Evolutionary conservation across 2,888 invertebrate species (phyloP), one percentile per base, ranked within the genome.

Genomic region (Chymomyza fuscimana): DNA sequence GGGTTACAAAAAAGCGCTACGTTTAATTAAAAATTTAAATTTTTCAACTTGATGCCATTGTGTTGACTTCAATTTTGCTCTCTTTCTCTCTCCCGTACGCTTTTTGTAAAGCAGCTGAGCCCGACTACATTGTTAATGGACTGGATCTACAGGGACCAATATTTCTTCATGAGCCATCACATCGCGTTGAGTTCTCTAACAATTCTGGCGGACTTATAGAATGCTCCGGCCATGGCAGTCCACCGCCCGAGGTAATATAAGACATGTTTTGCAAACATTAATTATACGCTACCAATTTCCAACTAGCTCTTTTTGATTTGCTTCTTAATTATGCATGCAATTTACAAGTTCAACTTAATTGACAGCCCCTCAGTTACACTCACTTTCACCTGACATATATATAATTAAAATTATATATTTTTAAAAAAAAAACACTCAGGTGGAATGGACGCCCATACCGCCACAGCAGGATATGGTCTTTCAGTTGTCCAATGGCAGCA

Each of bases 401-500:
- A 15, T 32, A 65, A 77, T 32, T 32, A 32, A 32, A 32, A 32
- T 32, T 32, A 32, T 32, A 32, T 1, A n/a, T 29, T 61, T 46
- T 62, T 62, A 19, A 5, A 19, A 2, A 19, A 40, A 40, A 40
- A 40, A 22, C 50, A 7, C 19, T 7, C 92, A 95, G 93, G 93
- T 96, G 91, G 96, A 96, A 92, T 96, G 96, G 96, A 93, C 96
- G 67, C 94, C 95, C 58, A 96, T 93, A 86, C 93, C 93, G 73
- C 93, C 94, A 82, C 93, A 95, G 77, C 93, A 95, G 72, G 96
- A 96, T 80, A 93, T 97, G 81, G 94, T 97, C 63, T 93, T 95
- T 90, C 93, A 96, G 86, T 94, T 96, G 84, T 93, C 94, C 75
- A 97, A 98, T 92, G 97, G 97, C 78, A 97, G 97, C 66, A 94